Evolutionary conservation across 2,797 vertebrate species (phyloP), one percentile per base, ranked within the genome.

Genomic region (Pangasius macronema): DNA sequence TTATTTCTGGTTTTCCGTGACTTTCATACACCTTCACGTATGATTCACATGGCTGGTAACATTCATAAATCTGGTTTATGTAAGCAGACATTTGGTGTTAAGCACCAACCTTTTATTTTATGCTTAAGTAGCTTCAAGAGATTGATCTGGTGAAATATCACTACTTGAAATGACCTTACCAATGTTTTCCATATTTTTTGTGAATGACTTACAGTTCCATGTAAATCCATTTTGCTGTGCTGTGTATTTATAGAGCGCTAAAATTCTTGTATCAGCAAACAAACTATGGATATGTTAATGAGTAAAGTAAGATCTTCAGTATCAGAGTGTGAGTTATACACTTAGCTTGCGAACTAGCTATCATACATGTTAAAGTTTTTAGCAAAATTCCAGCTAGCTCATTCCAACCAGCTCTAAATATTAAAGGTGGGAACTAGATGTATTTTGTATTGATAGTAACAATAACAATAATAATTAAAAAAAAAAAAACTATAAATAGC

Each of bases 1-100:
- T 80, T 36, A 68, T 51, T 86, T 59, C 49, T 87, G 33, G 27
- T 67, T 81, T 81, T 24, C 24, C 10, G 36, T 81, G 73, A 86
- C 63, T 84, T 84, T 67, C 72, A 30, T 51, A 79, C n/a, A 51
- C 65, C 55, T 72, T 59, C 36, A 46, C 5, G 13, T 61, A 27
- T 9, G 33, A 57, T 85, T 67, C 36, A 68, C 57, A 24, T 65
- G 70, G 51, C 80, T 42, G 33, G n/a, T n/a, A 61, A 83, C 81
- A 51, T 81, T 81, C 79, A 42, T 61, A 81, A 61, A 61, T 61
- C 33, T 59, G 79, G 9, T 61, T 42, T 81, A 22, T 51, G 8
- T 33, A 63, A 82, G 7, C 39, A 30, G 24, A 30, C 59, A 39
- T 76, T 51, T 59, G 20, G 33, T 51, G 27, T 51, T n/a, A 49